Percentiles rank a stretch among this genome's conserved stretches.
Conservation (phyloP, 2,888 invertebrate genomes). For the Drosophila kambysellisi region DNA sequence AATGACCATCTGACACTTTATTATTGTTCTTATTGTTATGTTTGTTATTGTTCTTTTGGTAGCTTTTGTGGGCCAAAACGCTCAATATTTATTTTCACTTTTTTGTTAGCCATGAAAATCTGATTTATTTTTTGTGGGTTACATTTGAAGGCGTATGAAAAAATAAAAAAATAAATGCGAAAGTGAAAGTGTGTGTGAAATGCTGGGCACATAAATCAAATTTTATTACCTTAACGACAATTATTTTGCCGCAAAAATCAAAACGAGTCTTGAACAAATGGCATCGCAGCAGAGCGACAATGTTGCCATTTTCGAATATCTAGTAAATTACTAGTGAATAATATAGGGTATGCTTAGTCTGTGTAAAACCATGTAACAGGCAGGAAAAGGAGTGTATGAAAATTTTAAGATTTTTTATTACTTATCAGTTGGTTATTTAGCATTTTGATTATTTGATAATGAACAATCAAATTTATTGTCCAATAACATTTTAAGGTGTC, state of each 20-base stretch:
- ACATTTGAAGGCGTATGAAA: constrained; percentile 34
- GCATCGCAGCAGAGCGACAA: constrained; percentile 37
- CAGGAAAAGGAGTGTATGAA: neutral
- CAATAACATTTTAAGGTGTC: neutral
- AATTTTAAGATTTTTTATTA: too few relatives aligned
- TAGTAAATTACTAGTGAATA: neutral
- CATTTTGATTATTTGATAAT: neutral
- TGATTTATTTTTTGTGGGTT: constrained; percentile 29
- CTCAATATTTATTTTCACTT: constrained; percentile 41
- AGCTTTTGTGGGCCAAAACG: constrained; percentile 16
- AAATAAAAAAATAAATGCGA: constrained; percentile 48
- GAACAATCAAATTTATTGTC: neutral
- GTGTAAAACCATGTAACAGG: neutral
- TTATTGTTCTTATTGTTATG: constrained; percentile 24
- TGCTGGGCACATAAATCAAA: constrained; percentile 63
- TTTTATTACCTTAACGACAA: constrained; percentile 79
- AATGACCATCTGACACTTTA: constrained; percentile 40
- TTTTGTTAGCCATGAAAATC: constrained; percentile 40
- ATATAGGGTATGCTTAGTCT: neutral
- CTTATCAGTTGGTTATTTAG: neutral
- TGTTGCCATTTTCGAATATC: constrained; percentile 37
- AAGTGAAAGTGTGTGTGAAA: constrained; percentile 58
- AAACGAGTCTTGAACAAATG: constrained; percentile 59
- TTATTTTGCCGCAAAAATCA: constrained; percentile 73
- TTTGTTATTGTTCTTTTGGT: constrained; percentile 54